Evolutionary conservation across 2,113 vertebrate species (phyloP), one percentile per base, ranked within the genome.

Genomic region (Craseonycteris thonglongyai): DNA sequence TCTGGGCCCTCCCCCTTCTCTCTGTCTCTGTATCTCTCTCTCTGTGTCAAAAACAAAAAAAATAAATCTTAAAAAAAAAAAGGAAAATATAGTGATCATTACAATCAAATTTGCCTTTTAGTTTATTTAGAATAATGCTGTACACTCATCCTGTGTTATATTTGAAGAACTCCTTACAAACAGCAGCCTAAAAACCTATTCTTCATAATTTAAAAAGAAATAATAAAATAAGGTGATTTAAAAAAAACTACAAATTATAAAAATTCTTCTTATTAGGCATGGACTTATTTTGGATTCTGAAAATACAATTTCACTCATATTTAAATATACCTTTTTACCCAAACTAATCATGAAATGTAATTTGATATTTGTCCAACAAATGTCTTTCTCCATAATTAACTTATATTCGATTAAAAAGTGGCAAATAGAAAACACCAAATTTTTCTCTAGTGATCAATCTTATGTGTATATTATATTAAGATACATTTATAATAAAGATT

Each of bases 401-500:
- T 87, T 12, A 94, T 65, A 82, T 47, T 76, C 28, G 75, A 21
- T 75, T 66, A 38, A 82, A 92, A 75, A 86, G 6, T 56, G 40
- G 90, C n/a, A 85, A 84, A 79, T 0, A 69, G 86, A 93, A 94
- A 90, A 93, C 13, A 93, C 2, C 40, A 88, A 81, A 69, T 89
- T 91, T 4, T 82, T 63, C 26, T 47, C 49, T 59, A 75, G 80
- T 79, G 33, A 47, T 51, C 61, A 56, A 86, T 26, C 6, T 54
- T 82, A 30, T 16, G 61, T 86, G 9, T 65, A 76, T 72, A 42
- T 30, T 78, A 69, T 61, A 86, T 54, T 75, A 84, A 87, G 47
- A 78, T 82, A 49, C 10, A 90, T 42, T 65, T 78, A 71, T 87
- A 6, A 90, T 49, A 80, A 35, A 72, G 63, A 80, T 26, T 84